Conservation (phyloP, 1,140 invertebrate genomes). For the Eurosta solidaginis region DNA sequence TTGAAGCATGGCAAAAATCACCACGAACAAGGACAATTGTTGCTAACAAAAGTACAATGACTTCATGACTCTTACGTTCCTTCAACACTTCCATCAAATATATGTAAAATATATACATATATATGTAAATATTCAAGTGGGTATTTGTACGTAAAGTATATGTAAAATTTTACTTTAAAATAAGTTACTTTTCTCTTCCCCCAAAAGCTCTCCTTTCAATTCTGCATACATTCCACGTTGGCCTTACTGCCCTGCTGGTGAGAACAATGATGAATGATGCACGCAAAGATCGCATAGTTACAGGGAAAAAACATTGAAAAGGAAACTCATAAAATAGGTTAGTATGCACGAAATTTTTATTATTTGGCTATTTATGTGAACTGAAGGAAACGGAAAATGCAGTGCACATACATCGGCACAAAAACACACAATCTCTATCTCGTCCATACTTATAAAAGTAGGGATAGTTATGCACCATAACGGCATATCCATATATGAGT, state of each 20-base stretch:
- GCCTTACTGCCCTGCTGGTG: slow-evolving; percentile 4
- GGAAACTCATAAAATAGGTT: slow-evolving; percentile 21
- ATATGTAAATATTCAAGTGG: background rate
- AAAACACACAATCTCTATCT: background rate
- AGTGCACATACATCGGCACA: background rate
- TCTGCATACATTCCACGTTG: background rate
- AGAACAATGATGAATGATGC: slow-evolving; percentile 23
- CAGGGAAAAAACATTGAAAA: background rate
- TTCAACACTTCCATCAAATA: background rate
- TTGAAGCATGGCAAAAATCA: background rate
- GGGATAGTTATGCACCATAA: background rate
- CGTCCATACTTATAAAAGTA: background rate
- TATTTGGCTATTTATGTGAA: slow-evolving; percentile 24
- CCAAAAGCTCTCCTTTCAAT: background rate
- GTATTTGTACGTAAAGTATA: background rate
- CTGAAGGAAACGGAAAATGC: background rate
- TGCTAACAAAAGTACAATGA: background rate
- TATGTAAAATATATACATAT: background rate
- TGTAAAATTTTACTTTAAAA: background rate
- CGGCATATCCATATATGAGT: background rate
- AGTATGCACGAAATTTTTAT: slow-evolving; percentile 27
- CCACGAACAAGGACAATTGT: background rate
- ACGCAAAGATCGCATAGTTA: background rate
- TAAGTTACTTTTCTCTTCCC: background rate
- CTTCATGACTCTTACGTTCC: background rate